Evolutionary conservation across 2,113 vertebrate species (phyloP).

Genomic region (Podiceps cristatus): DNA sequence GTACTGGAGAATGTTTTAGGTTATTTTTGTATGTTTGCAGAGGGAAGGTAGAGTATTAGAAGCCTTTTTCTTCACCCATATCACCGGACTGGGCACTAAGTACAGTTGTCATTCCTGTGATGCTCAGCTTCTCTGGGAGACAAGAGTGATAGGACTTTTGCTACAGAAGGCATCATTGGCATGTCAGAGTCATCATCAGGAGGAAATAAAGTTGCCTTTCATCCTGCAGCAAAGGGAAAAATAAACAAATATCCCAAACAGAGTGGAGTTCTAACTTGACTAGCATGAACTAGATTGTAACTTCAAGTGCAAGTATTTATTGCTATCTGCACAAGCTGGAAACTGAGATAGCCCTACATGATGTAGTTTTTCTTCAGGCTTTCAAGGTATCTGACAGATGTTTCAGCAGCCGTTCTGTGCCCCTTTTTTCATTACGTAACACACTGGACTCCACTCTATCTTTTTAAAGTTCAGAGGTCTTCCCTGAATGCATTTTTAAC

Average conservation of each 20-base stretch:
- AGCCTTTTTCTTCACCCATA: not conserved
- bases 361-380: not conserved
- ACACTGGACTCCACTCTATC: not conserved
- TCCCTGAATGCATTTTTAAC: not conserved
- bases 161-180: not conserved
- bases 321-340: not conserved
- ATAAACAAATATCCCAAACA: not conserved
- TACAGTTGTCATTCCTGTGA: not conserved
- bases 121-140: not conserved
- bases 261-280: not conserved
- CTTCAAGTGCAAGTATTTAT: not conserved
- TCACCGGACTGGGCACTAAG: not conserved
- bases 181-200: not conserved
- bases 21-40: not conserved
- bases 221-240: not conserved
- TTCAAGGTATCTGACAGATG: not conserved
- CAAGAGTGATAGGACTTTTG: not conserved
- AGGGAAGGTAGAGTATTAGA: not conserved
- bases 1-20: not conserved
- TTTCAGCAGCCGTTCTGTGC: not conserved
- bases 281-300: not conserved
- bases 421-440: not conserved
- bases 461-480: not conserved
- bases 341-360: not conserved
- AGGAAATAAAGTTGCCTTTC: not conserved